These are phyloP conservation scores for Caenorhabditis drosophilae DNA, from an alignment of 2,888 invertebrate genomes.

Conservation along the genomic window DNA sequence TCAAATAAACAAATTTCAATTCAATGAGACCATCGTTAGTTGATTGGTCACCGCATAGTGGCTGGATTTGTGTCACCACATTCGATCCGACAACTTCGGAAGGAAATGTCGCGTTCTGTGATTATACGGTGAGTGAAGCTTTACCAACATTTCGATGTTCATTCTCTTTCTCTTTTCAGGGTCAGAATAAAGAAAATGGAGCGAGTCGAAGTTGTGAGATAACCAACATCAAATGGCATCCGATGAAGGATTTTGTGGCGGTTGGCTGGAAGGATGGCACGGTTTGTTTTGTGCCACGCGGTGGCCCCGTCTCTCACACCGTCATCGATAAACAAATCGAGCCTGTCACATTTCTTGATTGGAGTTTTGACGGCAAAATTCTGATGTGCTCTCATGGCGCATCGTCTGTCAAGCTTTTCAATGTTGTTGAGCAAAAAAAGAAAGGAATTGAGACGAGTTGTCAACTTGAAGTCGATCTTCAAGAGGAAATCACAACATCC, in stretches of 20 bases:
- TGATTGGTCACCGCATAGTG: constrained; percentile 32
- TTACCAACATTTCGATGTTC: neutral
- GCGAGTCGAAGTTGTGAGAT: constrained; percentile 11
- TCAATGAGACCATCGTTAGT: constrained; percentile 2
- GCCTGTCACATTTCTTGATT: constrained; percentile 17
- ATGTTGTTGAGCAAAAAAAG: neutral
- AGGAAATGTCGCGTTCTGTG: constrained; percentile 30
- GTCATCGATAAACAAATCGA: constrained; percentile 8
- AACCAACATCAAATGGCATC: constrained; percentile 54
- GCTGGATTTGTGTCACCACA: constrained; percentile 24
- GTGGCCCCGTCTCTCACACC: neutral
- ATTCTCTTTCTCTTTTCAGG: constrained; percentile 9
- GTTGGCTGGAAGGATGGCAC: constrained; percentile 61
- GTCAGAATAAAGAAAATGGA: constrained; percentile 19
- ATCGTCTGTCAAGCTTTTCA: neutral
- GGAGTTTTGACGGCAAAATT: constrained; percentile 33
- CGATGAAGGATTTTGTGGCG: constrained; percentile 47
- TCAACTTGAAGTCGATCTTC: neutral
- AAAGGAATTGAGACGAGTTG: neutral
- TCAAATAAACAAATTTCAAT: neutral
- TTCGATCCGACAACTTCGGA: constrained; percentile 2
- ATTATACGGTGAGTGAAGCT: constrained; percentile 18
- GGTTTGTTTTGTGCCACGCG: constrained; percentile 19
- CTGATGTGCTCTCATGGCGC: constrained; percentile 24
- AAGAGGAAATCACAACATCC: constrained; percentile 2